Evolutionary conservation across 2,888 invertebrate genomes (phyloP).

Genomic region (Trachelus tabidus): DNA sequence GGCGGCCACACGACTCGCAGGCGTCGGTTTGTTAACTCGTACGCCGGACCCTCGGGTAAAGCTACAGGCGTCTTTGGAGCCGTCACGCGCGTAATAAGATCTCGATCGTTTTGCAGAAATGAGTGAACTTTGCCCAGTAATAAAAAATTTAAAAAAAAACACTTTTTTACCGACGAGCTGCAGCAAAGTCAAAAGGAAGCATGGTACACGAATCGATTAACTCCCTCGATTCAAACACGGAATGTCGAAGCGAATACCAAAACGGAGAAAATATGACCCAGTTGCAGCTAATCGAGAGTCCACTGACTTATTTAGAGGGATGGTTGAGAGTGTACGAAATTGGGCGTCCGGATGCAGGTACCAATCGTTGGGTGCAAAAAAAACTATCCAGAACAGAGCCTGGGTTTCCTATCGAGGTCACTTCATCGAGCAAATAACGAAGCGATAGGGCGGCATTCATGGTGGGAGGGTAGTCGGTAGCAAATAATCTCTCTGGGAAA

Average conservation of each 20-base stretch:
- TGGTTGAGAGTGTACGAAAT: not conserved
- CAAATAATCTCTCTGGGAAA: slow-evolving; percentile 32
- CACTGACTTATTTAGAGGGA: not conserved
- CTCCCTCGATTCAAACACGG: not conserved
- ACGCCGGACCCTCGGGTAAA: not conserved
- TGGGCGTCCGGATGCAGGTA: not conserved
- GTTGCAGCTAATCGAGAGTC: not conserved
- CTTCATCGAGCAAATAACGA: slow-evolving; percentile 15
- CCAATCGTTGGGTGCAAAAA: not conserved
- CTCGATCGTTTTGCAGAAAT: not conserved
- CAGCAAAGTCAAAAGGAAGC: not conserved
- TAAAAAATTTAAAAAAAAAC: no score
- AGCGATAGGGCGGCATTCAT: slow-evolving; percentile 4
- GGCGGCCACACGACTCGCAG: not conserved
- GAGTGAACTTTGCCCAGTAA: not conserved
- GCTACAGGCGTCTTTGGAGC: not conserved
- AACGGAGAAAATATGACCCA: not conserved
- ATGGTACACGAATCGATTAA: not conserved
- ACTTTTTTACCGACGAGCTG: not conserved
- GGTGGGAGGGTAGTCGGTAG: slow-evolving; percentile 22
- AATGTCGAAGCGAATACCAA: not conserved
- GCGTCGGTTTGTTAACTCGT: not conserved
- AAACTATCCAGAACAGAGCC: not conserved
- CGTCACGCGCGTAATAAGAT: not conserved
- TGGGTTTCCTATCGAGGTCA: slow-evolving; percentile 5